Evolutionary conservation across 2,888 invertebrate species (phyloP).

Genomic region (Parapristionchus giblindavisi): DNA sequence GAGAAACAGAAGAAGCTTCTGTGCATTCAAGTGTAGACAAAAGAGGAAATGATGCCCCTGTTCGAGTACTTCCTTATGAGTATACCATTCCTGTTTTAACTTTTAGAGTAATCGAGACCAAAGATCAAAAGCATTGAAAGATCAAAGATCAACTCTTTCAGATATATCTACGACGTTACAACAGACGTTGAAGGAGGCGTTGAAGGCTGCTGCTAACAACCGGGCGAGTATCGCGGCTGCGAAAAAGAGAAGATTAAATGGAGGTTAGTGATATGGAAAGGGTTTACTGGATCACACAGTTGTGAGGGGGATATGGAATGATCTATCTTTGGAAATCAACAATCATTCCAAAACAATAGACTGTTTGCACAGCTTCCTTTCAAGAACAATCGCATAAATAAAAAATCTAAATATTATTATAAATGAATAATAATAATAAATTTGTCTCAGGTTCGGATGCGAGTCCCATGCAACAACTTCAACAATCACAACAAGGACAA

Average conservation of each 20-base stretch:
- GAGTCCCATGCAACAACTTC: slow-evolving; percentile 17
- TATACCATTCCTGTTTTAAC: no score
- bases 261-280: slow-evolving; percentile 40
- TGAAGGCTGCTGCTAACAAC: slow-evolving; percentile 57
- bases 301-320: not conserved
- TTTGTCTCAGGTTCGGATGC: not conserved
- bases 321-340: not conserved
- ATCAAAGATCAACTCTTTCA: no score
- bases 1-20: no score
- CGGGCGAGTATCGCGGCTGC: slow-evolving; percentile 46
- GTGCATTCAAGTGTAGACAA: no score
- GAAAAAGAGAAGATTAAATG: slow-evolving; percentile 42
- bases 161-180: slow-evolving; percentile 47
- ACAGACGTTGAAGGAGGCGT: slow-evolving; percentile 63
- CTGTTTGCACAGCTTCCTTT: no score
- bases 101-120: no score
- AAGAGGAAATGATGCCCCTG: no score
- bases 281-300: not conserved
- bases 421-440: not conserved
- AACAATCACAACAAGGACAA: slow-evolving; percentile 3
- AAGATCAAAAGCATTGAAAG: no score
- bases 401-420: no score
- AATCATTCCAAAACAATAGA: not conserved
- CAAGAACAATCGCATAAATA: no score
- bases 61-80: no score